Base-by-base conservation (phyloP, 2,797 vertebrate genomes). In the Leptoclinus maculatus region DNA sequence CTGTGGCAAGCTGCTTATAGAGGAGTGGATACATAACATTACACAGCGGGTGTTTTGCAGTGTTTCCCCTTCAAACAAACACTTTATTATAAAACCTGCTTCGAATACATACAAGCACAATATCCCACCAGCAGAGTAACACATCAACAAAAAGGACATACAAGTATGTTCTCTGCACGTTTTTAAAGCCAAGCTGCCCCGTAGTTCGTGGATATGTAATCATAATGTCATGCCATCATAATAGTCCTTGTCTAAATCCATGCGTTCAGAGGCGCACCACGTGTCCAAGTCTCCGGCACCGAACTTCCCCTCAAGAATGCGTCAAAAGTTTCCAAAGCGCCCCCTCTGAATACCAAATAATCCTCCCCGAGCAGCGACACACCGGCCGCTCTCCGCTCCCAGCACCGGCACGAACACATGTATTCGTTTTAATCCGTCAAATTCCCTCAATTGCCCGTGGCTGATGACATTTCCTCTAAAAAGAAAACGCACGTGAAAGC, bases 221-320 rank as follows among this genome's bases (percentile, higher is more conserved):
- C 39, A 57, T 47, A 58, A 63, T 34, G 56, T 43, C 66, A 47
- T 9, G 41, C 59, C 23, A 66, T 83, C 60, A 80, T 51, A 74
- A 74, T 4, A 79, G 75, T 83, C 78, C 64, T 53, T 36, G 10
- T 74, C 43, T 19, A 5, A 32, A 16, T 90, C 86, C 90, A 88
- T 16, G 87, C 72, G 81, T 73, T 60, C 66, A 12, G 66, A 41
- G 38, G 66, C 58, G 64, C 76, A 91, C 91, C 93, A 94, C 93
- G 93, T 93, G 93, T 83, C 83, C 84, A 71, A 12, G 75, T 80
- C 88, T 63, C 75, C 83, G 27, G 53, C 68, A 70, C 69, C 49
- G 57, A 92, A 92, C 86, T 90, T 91, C 86, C 82, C 83, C 85
- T 53, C 70, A 87, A 90, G 89, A 91, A 90, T 92, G 91, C 91